Base-by-base conservation (phyloP, 2,888 invertebrate genomes). In the Epinotia bilunana region DNA sequence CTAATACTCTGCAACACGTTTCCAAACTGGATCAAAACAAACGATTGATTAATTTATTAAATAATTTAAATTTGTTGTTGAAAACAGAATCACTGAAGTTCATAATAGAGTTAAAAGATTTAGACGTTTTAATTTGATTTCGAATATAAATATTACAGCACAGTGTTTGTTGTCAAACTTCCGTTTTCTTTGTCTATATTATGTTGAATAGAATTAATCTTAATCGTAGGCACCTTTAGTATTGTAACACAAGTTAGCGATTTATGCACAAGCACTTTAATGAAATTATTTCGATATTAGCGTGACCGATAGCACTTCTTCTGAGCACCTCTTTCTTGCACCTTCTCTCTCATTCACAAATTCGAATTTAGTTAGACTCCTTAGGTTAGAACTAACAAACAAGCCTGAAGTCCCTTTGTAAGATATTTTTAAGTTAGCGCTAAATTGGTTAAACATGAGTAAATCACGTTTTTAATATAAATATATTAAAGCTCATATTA, bases 221-320 rank as follows among this genome's bases (percentile, higher is more conserved):
- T 81, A 79, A 83, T 80, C 79, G 75, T 85, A 86, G 83, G 81
- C 85, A 86, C 82, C 78, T 81, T 79, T 83, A 82, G 83, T 23
- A 55, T 64, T 86, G 86, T 83, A 81, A 83, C 84, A 86, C 83
- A 78, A 81, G 79, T 80, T 83, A 84, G 84, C 80, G 79, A 80
- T 79, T 81, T 80, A 77, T 86, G 88, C 90, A 90, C 90, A 86
- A 88, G 89, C 89, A 90, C 88, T 85, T 84, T 78, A 82, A 79
- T 80, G 76, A 74, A 77, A 65, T 79, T 80, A 80, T 82, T 81
- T 81, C 39, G 33, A 65, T 49, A 62, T 67, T 75, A 75, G 71
- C 55, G 55, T 72, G 71, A 67, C 57, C 65, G 83, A 78, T 81
- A 79, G 86, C 87, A 87, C 86, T 83, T 85, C 86, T 83, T 86